Conservation (phyloP, 35 echinoderm and acorn worm species). For the Lytechinus variegatus region DNA sequence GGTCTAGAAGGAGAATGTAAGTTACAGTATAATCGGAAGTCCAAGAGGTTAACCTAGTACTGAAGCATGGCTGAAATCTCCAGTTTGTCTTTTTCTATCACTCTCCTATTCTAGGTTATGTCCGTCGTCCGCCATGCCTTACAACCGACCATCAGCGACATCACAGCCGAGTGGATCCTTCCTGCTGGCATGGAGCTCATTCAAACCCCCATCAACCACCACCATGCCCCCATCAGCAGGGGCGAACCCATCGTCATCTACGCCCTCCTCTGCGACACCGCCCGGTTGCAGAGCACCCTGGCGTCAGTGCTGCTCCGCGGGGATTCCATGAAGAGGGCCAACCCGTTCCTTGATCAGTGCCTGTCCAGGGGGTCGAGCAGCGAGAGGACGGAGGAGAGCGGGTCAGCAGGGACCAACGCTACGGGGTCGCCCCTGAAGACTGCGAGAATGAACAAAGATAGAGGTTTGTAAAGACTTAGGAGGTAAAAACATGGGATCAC, state of each 20-base stretch:
- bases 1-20: too few species aligned
- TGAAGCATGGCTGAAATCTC: too few species aligned
- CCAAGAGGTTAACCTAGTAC: too few species aligned
- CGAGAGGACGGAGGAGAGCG: conserved; percentile 73
- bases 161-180: conserved; percentile 79
- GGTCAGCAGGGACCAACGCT: conserved; percentile 27
- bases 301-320: conserved; percentile 73
- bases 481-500: background rate
- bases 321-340: conserved; percentile 60
- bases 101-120: conserved; percentile 65
- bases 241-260: conserved; percentile 94
- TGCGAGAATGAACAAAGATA: conserved; percentile 50
- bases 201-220: conserved; percentile 68
- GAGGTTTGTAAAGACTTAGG: background rate
- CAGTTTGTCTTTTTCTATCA: background rate
- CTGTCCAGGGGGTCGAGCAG: conserved; percentile 72
- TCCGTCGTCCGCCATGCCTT: conserved; percentile 67
- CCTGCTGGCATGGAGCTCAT: conserved; percentile 86
- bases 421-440: conserved; percentile 55
- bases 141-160: conserved; percentile 92
- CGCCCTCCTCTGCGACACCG: conserved; percentile 84
- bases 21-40: too few species aligned
- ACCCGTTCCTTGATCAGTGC: conserved; percentile 64
- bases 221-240: conserved; percentile 65
- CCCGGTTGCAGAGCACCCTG: conserved; percentile 83